Evolutionary conservation across 2,113 vertebrate species (phyloP).

Genomic region (Lamprologus tigripictilis): DNA sequence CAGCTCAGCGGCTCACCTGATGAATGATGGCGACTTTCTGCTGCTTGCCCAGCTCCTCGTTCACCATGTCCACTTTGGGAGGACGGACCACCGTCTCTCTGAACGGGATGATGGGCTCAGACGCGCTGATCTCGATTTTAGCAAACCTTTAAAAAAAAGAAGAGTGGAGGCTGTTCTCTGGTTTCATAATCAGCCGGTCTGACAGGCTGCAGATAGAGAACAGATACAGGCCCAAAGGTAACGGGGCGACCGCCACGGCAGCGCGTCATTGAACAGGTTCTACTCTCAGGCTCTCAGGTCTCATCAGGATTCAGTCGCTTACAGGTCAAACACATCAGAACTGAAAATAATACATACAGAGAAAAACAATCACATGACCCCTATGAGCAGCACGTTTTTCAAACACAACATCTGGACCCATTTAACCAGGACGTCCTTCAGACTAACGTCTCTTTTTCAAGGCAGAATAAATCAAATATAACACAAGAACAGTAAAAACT

Average conservation of each 20-base stretch:
- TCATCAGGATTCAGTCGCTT: background rate
- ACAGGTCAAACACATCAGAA: background rate
- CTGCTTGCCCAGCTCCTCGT: slow-evolving; percentile 92
- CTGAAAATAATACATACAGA: too few species aligned
- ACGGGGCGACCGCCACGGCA: background rate
- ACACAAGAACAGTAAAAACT: background rate
- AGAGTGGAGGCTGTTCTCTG: background rate
- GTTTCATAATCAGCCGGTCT: background rate
- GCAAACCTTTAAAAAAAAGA: slow-evolving; percentile 81
- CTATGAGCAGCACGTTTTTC: accelerated
- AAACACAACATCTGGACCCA: background rate
- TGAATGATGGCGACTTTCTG: slow-evolving; percentile 92
- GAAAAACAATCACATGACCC: background rate
- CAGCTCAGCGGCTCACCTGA: slow-evolving; percentile 55
- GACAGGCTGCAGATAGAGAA: background rate
- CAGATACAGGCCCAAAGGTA: background rate
- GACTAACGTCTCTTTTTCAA: background rate
- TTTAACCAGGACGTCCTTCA: background rate
- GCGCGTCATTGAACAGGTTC: background rate
- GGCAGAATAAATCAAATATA: background rate
- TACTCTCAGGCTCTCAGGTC: background rate
- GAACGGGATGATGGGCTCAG: slow-evolving; percentile 93
- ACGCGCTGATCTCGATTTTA: slow-evolving; percentile 87
- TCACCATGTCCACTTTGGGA: slow-evolving; percentile 96
- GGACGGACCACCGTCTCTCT: slow-evolving; percentile 90